Evolutionary conservation across 2,888 invertebrate species (phyloP), one percentile per base, ranked within the genome.

Genomic region (Xestoiulus laeticollis): DNA sequence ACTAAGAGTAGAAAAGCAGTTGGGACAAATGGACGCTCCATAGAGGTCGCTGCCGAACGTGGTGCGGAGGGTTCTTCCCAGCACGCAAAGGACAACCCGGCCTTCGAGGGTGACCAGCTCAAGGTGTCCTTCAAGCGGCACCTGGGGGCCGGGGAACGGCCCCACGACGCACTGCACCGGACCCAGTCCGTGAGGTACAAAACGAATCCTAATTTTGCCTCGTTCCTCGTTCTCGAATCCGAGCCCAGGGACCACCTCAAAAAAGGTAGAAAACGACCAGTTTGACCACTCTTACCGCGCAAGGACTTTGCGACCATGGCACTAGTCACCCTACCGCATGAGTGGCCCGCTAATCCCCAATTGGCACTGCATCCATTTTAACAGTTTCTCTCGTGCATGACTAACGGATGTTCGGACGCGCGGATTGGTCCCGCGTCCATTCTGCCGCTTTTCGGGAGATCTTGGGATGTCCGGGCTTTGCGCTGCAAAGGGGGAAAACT

Each of bases 41-140:
- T 59, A 16, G 83, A 82, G 22, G 87, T 87, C 4, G 12, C 78
- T 19, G 6, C 38, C 44, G 86, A n/a, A 3, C 26, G 53, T 12
- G 38, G 16, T 32, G 22, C 38, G 12, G n/a, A 38, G 26, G 33
- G 19, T 30, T 22, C 30, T 8, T 30, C 82, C 32, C 78, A 87
- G 53, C 32, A 38, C 30, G 88, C 59, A 8, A 88, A 38, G 59
- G 95, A 95, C 89, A 96, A 96, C 91, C 94, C 94, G 87, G 95
- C 94, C 59, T 96, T 94, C 91, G 95, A 95, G 90, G 93, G 92
- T 91, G 94, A 94, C 90, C 93, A 92, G 1, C 95, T 95, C 0
- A 96, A 96, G 91, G 95, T 95, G 44, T 95, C 95, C 0, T 96
- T 96, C 96, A 93, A 95, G 86, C 82, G 88, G 43, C 88, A 87